Conservation (phyloP, 2,797 vertebrate genomes). For the Dallia pectoralis region DNA sequence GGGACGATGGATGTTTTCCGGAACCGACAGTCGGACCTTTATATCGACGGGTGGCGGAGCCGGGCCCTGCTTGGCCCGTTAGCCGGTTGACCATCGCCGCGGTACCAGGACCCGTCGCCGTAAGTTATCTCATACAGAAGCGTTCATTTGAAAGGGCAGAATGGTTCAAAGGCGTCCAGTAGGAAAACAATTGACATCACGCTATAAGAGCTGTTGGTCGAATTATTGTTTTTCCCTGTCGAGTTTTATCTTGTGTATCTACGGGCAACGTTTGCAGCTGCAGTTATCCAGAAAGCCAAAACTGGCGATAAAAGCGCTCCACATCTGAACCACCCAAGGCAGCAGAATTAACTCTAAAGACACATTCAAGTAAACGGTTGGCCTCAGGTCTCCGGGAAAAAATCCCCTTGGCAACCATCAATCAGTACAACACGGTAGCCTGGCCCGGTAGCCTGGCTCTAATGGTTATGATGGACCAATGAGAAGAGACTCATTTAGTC, state of each 20-base stretch:
- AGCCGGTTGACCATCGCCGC: too few species aligned
- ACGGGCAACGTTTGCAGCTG: not conserved
- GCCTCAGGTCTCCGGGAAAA: not conserved
- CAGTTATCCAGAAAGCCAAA: not conserved
- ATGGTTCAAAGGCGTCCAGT: not conserved
- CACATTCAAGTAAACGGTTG: not conserved
- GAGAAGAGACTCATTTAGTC: conserved; percentile 37
- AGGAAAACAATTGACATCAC: not conserved
- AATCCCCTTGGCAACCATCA: not conserved
- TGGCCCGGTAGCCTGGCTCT: not conserved
- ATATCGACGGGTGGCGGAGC: too few species aligned
- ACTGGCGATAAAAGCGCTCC: not conserved
- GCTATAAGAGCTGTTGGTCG: not conserved
- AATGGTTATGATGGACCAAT: not conserved
- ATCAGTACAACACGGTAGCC: not conserved
- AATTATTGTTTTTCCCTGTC: not conserved
- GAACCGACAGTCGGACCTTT: too few species aligned
- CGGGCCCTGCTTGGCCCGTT: too few species aligned
- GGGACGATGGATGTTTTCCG: too few species aligned
- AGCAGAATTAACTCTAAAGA: not conserved
- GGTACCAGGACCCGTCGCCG: not conserved
- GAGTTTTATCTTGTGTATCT: not conserved
- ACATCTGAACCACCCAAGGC: not conserved
- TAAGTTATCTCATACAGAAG: conserved; percentile 10
- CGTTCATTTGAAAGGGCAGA: conserved; percentile 11